Percentiles rank a stretch among this genome's conserved stretches.
phyloP scores from a whole-genome alignment of 2,797 vertebrate genomes.

The Acanthiza pusilla region DNA sequence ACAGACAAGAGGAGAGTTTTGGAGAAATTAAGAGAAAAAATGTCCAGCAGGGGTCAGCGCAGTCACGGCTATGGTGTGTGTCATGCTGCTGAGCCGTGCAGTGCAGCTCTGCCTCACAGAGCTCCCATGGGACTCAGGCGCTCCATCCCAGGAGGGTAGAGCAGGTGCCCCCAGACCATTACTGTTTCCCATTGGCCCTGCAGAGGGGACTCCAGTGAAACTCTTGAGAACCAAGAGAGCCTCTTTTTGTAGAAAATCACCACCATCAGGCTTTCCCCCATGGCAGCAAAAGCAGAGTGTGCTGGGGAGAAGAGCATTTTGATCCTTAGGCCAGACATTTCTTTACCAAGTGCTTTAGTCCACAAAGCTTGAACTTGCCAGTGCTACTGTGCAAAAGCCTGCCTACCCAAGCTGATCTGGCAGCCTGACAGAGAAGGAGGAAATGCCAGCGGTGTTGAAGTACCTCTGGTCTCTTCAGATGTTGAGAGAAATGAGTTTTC shows the following conservation, averaged over 20 bases:
- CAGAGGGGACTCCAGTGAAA: not conserved
- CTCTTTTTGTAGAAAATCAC: not conserved
- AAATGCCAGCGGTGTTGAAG: not conserved
- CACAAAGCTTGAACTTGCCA: not conserved
- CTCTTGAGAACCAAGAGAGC: not conserved
- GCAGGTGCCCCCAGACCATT: not conserved
- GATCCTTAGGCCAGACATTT: not conserved
- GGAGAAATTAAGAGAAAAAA: not conserved
- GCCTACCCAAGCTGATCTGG: not conserved
- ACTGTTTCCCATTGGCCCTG: not conserved
- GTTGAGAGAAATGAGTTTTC: not conserved
- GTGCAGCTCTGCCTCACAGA: not conserved
- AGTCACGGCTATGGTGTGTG: not conserved
- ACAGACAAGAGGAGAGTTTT: not conserved
- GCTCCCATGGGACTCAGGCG: not conserved
- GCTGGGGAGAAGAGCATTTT: not conserved
- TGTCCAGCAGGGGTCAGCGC: not conserved
- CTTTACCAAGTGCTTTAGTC: not conserved
- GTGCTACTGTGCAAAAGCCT: not conserved
- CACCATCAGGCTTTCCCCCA: not conserved
- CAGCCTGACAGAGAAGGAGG: not conserved
- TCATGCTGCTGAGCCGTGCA: accelerated
- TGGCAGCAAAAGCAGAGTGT: not conserved
- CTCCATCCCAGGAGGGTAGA: not conserved
- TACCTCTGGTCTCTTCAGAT: not conserved